Evolutionary conservation across 2,797 vertebrate species (phyloP).

Genomic region (Pangasius mekongensis): DNA sequence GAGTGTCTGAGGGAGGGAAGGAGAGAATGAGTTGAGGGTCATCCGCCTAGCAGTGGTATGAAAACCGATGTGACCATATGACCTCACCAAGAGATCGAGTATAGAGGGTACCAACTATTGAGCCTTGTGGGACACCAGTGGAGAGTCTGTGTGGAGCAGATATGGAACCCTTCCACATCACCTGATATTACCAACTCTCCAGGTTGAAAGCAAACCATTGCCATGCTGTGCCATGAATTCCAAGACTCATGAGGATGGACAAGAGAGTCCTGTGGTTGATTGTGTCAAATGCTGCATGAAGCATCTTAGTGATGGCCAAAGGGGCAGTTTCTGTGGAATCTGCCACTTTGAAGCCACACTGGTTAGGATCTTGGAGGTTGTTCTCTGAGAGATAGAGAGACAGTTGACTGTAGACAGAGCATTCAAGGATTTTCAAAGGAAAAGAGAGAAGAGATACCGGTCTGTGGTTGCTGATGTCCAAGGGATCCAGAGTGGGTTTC

Average conservation of each 20-base stretch:
- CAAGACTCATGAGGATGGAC: background rate
- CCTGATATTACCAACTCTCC: background rate
- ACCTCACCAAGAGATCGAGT: background rate
- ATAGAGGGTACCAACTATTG: background rate
- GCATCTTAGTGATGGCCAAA: background rate
- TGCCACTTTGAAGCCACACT: background rate
- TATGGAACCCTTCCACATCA: background rate
- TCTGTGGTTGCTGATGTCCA: background rate
- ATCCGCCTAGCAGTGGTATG: background rate
- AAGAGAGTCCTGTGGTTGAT: background rate
- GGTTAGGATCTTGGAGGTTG: background rate
- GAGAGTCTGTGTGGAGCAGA: background rate
- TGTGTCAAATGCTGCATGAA: background rate
- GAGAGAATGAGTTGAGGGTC: background rate
- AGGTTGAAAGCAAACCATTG: background rate
- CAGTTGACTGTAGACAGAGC: background rate
- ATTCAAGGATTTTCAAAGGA: background rate
- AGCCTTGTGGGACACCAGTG: background rate
- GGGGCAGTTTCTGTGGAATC: background rate
- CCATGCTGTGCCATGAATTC: background rate
- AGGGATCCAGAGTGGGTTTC: background rate
- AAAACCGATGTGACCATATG: background rate
- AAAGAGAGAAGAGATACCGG: background rate
- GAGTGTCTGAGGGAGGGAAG: background rate
- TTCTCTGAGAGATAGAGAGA: background rate